Evolutionary conservation across 2,888 invertebrate species (phyloP), one percentile per base, ranked within the genome.

Genomic region (Drosophila ezoana): DNA sequence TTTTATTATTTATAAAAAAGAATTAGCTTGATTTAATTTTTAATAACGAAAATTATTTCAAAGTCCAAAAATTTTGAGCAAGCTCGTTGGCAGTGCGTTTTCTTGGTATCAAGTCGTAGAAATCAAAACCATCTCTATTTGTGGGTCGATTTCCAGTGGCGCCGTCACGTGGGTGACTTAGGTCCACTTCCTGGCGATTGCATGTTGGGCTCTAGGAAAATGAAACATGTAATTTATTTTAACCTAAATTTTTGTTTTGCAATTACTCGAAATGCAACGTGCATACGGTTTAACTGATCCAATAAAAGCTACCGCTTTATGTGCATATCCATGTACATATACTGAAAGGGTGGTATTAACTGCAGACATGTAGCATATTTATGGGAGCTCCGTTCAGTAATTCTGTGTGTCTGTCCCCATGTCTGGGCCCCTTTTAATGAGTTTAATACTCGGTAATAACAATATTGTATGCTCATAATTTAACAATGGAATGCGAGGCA

Each of bases 221-320:
- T 57, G 78, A 70, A 86, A 82, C 87, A 80, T 80, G 81, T 70
- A 81, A 87, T 83, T 83, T 81, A 72, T 81, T 79, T 74, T 79
- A 87, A 79, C 84, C 84, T 69, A 81, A 79, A 87, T 84, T 79
- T 56, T 54, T 62, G 41, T 65, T 64, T 69, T 52, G 61, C 79
- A 64, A 68, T 76, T 58, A 57, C 59, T 56, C 41, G 13, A 54
- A 70, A 61, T 52, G 51, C 49, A 54, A 51, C 37, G 33, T 51
- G 53, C 59, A 53, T 58, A 68, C 70, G 18, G 23, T 16, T 48
- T 37, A 37, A 62, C 38, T 43, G 56, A 62, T 74, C 41, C 63
- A 48, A 59, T 52, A 57, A 61, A 41, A 60, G 16, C 32, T 13
- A 16, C 33, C 20, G 4, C 41, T 10, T 5, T 43, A 4, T 16